These are phyloP conservation scores for Macrobrachium rosenbergii DNA, from an alignment of 1,140 invertebrate species.

Conservation along the genomic window DNA sequence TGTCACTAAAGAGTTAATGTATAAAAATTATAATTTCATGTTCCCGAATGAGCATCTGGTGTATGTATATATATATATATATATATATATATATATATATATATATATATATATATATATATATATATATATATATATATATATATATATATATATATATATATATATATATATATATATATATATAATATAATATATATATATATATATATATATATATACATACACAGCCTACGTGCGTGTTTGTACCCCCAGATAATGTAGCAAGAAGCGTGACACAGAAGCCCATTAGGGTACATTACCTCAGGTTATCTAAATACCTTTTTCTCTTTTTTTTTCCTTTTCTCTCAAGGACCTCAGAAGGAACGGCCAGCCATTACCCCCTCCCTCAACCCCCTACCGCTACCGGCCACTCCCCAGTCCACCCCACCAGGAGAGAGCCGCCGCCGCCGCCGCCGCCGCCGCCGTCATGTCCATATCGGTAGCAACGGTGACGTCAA, in stretches of 20 bases:
- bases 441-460: conserved; percentile 5
- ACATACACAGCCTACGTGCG: too few species aligned
- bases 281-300: too few species aligned
- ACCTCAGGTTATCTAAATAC: neutral
- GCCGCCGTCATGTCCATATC: conserved; percentile 53
- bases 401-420: neutral
- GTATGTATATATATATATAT: too few species aligned
- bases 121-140: neutral
- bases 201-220: neutral
- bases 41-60: too few species aligned
- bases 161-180: neutral
- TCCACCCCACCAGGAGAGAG: neutral
- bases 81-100: too few species aligned
- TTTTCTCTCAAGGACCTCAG: neutral
- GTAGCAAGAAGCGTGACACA: too few species aligned
- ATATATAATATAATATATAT: neutral
- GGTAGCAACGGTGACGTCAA: conserved; percentile 55
- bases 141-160: neutral
- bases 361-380: neutral
- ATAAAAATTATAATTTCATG: too few species aligned
- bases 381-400: neutral
- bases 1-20: too few species aligned
- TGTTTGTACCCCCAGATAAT: too few species aligned
- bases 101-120: neutral
- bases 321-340: neutral